Conservation (phyloP, 1,140 invertebrate genomes). For the Cotesia chilonis region DNA sequence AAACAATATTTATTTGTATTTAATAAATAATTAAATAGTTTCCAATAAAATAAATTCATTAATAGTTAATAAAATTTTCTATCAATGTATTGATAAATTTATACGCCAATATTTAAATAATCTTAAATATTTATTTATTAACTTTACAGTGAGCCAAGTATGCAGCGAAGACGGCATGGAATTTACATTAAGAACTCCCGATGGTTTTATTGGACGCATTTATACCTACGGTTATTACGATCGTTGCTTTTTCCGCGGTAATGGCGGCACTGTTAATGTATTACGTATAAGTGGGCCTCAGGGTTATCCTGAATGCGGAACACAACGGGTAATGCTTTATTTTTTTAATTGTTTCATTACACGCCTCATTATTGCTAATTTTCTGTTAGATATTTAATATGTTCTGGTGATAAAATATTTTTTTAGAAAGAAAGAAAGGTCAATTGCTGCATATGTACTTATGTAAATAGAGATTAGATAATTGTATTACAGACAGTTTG, state of each 20-base stretch:
- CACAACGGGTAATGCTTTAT: slow-evolving; percentile 72
- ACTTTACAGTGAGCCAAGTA: slow-evolving; percentile 80
- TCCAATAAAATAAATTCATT: too few species aligned
- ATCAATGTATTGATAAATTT: too few species aligned
- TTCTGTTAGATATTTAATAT: not conserved
- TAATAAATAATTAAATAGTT: too few species aligned
- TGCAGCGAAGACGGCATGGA: slow-evolving; percentile 95
- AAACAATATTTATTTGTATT: too few species aligned
- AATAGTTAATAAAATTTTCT: too few species aligned
- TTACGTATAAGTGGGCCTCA: slow-evolving; percentile 86
- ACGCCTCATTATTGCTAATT: not conserved
- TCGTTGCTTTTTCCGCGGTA: slow-evolving; percentile 89
- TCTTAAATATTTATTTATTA: slow-evolving; percentile 17
- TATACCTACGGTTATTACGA: slow-evolving; percentile 93
- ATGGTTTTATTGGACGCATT: slow-evolving; percentile 88
- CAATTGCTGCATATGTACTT: too few species aligned
- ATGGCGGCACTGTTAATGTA: slow-evolving; percentile 84
- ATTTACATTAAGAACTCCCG: slow-evolving; percentile 85
- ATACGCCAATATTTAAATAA: slow-evolving; percentile 11
- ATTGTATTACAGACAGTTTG: too few species aligned
- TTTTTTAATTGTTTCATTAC: slow-evolving; percentile 20
- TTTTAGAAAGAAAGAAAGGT: too few species aligned
- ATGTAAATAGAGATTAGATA: too few species aligned
- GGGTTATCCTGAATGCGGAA: slow-evolving; percentile 91
- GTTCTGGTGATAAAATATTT: slow-evolving; percentile 14